Evolutionary conservation across 2,888 invertebrate genomes (phyloP), one percentile per base, ranked within the genome.

Genomic region (Agonum fuliginosum): DNA sequence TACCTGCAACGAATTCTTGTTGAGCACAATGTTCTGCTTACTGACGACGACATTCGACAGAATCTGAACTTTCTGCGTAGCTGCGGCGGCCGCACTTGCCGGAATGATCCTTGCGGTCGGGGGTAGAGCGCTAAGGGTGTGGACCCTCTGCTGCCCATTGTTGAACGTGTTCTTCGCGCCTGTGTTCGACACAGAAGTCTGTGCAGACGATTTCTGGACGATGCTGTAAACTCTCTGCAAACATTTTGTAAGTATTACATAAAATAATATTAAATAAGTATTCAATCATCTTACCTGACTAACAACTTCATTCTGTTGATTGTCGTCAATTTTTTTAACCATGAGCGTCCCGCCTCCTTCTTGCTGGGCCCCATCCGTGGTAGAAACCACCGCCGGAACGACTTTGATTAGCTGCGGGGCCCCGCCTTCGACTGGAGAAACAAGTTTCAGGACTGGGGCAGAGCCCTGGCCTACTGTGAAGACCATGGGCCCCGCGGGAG

Each of bases 11-110:
- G 65, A 10, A 10, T n/a, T 30, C 76, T 78, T 84, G 82, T 14
- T 84, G 81, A 14, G 81, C 78, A 69, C 84, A 82, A 5, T 83
- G 82, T 74, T 67, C 22, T 80, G 75, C 37, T 80, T 78, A 1
- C 83, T 80, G 79, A 85, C 82, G 3, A 86, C 80, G 27, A 86
- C 83, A 79, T 87, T 87, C 73, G 86, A 84, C 20, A 87, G 78
- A 67, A 87, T 85, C 81, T 87, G 87, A n/a, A 87, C 81, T 82
- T 87, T 87, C 79, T 58, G 74, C 4, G 65, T 6, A 1, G 24
- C 62, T 1, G 27, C n/a, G 10, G 10, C 17, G 0, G 70, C 27
- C 0, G 27, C 17, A 14, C n/a, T 48, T 6, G 19, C 71, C 2
- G 71, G 51, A 12, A 71, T 27, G 1, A 71, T 51, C 10, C 71